phyloP scores from a whole-genome alignment of 2,797 vertebrate species.

The Leucoraja ocellata region DNA sequence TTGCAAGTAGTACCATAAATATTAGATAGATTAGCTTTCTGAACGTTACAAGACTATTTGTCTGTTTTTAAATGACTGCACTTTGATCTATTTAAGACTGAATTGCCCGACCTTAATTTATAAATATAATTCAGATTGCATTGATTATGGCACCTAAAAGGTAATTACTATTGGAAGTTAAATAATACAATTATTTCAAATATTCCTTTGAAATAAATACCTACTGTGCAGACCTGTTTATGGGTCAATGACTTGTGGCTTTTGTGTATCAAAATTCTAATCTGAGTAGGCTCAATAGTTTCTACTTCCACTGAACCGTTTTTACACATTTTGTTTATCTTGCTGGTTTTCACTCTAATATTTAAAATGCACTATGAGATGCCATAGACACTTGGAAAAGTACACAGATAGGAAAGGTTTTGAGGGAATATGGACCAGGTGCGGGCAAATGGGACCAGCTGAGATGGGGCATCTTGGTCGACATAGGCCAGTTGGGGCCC shows the following conservation, averaged over 20 bases:
- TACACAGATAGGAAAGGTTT: too few relatives aligned
- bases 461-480: too few relatives aligned
- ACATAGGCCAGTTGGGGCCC: too few relatives aligned
- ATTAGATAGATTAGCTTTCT: not conserved
- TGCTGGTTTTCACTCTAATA: not conserved
- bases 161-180: conserved; percentile 8
- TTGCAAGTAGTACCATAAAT: not conserved
- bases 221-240: conserved; percentile 12
- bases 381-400: too few relatives aligned
- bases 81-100: not conserved
- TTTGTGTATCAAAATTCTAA: not conserved
- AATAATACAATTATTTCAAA: conserved; percentile 35
- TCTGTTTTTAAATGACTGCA: conserved; percentile 1
- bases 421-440: too few relatives aligned
- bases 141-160: conserved; percentile 9
- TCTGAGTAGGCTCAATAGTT: not conserved
- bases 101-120: not conserved
- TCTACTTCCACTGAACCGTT: not conserved
- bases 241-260: conserved; percentile 9
- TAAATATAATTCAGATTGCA: conserved; percentile 23
- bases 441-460: too few relatives aligned
- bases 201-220: conserved; percentile 35
- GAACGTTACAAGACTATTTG: not conserved
- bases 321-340: not conserved
- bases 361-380: not conserved